Percentiles rank a stretch among this genome's conserved stretches.
Evolutionary conservation across 2,113 vertebrate genomes (phyloP).

Genomic region (Oxyura jamaicensis): DNA sequence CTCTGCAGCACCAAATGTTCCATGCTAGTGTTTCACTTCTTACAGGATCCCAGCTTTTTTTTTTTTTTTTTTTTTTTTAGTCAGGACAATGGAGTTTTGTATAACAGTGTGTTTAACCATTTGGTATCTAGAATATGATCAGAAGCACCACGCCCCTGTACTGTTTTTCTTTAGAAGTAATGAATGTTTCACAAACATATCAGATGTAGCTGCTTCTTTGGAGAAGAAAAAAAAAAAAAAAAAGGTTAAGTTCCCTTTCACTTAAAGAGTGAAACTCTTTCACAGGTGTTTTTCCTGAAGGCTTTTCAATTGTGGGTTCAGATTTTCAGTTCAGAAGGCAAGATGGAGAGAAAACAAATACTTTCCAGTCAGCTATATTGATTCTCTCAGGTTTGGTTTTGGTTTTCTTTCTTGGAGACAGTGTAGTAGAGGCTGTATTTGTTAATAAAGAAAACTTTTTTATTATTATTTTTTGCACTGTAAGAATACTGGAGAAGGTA

Average conservation of each 20-base stretch:
- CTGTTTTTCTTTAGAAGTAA: not conserved
- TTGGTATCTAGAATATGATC: not conserved
- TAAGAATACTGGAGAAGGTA: not conserved
- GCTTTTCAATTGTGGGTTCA: not conserved
- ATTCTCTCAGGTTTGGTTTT: not conserved
- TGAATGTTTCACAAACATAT: not conserved
- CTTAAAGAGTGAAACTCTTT: not conserved
- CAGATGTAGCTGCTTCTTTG: not conserved
- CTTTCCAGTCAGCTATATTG: not conserved
- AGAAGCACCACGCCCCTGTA: not conserved
- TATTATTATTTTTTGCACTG: not conserved
- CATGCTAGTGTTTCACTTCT: not conserved
- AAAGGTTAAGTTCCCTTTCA: not conserved
- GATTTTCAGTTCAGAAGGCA: not conserved
- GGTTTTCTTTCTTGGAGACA: not conserved
- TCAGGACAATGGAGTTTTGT: not conserved
- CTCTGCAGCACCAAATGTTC: not conserved
- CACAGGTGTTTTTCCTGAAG: not conserved
- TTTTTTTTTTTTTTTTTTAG: not conserved
- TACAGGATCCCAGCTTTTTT: not conserved
- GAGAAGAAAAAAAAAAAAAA: not conserved
- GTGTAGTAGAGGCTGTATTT: not conserved
- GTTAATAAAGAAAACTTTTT: not conserved
- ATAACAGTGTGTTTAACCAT: not conserved
- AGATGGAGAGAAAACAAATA: not conserved